phyloP scores from a whole-genome alignment of 2,888 invertebrate species.

The Bhutanitis thaidina region DNA sequence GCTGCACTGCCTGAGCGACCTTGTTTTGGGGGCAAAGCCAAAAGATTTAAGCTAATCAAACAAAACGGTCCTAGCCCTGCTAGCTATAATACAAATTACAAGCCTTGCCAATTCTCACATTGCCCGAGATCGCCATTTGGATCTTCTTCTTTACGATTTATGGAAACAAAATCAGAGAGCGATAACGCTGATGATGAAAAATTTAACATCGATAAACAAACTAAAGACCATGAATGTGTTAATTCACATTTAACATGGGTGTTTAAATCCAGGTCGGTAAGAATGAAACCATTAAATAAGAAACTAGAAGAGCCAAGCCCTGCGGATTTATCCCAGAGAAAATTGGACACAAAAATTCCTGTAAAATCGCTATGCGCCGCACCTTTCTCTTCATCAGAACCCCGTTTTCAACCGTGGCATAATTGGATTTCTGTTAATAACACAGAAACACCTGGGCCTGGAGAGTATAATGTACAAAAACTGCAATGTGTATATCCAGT shows the following conservation, averaged over 20 bases:
- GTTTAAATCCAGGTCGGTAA: constrained; percentile 55
- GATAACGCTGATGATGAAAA: constrained; percentile 32
- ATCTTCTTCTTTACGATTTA: constrained; percentile 48
- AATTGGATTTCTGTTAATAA: constrained; percentile 50
- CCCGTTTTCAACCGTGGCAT: constrained; percentile 57
- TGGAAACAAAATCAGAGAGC: constrained; percentile 27
- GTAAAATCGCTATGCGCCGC: constrained; percentile 37
- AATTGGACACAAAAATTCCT: constrained; percentile 26
- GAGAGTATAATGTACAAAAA: constrained; percentile 43
- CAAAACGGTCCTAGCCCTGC: constrained; percentile 57
- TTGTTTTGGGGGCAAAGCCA: constrained; percentile 51
- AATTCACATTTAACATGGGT: constrained; percentile 46
- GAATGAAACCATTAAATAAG: constrained; percentile 47
- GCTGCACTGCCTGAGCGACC: constrained; percentile 44
- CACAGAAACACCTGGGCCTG: constrained; percentile 52
- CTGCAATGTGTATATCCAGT: constrained; percentile 49
- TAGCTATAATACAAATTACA: constrained; percentile 37
- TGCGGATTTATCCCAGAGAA: constrained; percentile 38
- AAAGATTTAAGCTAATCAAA: constrained; percentile 42
- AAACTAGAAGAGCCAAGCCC: constrained; percentile 42
- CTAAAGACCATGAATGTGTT: constrained; percentile 14
- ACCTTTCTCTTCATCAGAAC: constrained; percentile 57
- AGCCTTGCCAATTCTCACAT: constrained; percentile 33
- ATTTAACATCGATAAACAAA: constrained; percentile 8
- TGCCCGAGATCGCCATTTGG: constrained; percentile 51